Evolutionary conservation across 2,888 invertebrate genomes (phyloP).

Genomic region (Callyntrura sp.): DNA sequence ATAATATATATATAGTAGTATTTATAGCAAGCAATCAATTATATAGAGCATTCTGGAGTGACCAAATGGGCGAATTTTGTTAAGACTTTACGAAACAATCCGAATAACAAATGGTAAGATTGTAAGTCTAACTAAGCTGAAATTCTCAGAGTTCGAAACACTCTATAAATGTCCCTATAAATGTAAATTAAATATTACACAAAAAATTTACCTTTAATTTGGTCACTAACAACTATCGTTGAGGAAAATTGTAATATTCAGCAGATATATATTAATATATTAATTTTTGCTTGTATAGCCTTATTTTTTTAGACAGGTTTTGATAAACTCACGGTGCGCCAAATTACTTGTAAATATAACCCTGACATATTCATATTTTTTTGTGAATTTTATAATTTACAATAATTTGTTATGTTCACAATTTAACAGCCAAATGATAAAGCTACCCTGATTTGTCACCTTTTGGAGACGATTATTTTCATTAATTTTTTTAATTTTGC

Average conservation of each 20-base stretch:
- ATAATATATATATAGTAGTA: too few species aligned
- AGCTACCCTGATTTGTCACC: conserved; percentile 48
- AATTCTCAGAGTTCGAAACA: neutral
- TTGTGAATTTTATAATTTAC: neutral
- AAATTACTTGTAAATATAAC: conserved; percentile 23
- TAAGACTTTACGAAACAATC: too few species aligned
- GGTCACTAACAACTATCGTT: neutral
- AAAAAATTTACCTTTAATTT: conserved; percentile 1
- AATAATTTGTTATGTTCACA: neutral
- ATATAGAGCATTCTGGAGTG: neutral
- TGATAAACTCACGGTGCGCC: neutral
- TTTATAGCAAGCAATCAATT: neutral
- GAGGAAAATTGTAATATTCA: neutral
- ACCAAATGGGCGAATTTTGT: too few species aligned
- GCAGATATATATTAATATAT: neutral
- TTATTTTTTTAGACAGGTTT: neutral
- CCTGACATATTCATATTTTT: conserved; percentile 30
- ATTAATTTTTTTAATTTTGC: neutral
- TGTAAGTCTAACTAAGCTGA: too few species aligned
- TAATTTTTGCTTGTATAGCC: neutral
- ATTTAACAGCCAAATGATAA: conserved; percentile 28
- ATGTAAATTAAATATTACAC: too few species aligned
- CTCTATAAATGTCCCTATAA: too few species aligned
- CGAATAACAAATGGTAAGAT: too few species aligned
- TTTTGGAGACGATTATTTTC: neutral